Base-by-base conservation (phyloP, 2,888 invertebrate species). In the Alloplasta piceator region DNA sequence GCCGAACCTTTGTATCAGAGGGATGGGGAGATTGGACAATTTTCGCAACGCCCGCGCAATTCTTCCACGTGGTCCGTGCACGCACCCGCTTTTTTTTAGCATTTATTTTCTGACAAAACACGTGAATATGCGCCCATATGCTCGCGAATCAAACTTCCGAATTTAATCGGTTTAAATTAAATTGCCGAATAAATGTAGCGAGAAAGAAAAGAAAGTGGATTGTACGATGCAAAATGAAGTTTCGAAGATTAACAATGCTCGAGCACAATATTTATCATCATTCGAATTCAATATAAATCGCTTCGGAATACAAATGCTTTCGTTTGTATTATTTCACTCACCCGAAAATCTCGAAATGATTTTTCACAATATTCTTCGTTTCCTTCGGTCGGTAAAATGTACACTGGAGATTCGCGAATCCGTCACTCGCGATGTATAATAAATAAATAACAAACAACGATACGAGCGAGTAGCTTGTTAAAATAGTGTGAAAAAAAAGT, bases 31-130 rank as follows among this genome's bases (percentile, higher is more conserved):
- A 26, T 9, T 14, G n/a, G 48, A 26, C 66, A 10, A 16, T 46
- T 10, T 63, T 38, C 56, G 63, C 52, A 43, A 36, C 68, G n/a
- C 74, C 60, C 61, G 60, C 78, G 68, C 67, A 16, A 12, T 36
- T 41, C n/a, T 61, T 77, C 78, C 83, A 81, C 81, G 83, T 81
- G 83, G 78, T 80, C 48, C 26, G 52, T 41, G 52, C 48, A 14
- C 50, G 52, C 63, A 26, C 70, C 48, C n/a, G 58, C 9, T 38
- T 6, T 46, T 63, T 56, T 58, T 36, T 50, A 10, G 41, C 43
- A 60, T 52, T 46, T n/a, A 48, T 12, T 12, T 61, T 56, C 75
- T 83, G 81, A 80, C 61, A 79, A 83, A 83, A 83, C 82, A 64
- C 71, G 70, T 67, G 75, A 74, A 56, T 56, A 26, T 61, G 38